Conservation (phyloP, 2,797 vertebrate genomes). For the Hafferia zeledoni region DNA sequence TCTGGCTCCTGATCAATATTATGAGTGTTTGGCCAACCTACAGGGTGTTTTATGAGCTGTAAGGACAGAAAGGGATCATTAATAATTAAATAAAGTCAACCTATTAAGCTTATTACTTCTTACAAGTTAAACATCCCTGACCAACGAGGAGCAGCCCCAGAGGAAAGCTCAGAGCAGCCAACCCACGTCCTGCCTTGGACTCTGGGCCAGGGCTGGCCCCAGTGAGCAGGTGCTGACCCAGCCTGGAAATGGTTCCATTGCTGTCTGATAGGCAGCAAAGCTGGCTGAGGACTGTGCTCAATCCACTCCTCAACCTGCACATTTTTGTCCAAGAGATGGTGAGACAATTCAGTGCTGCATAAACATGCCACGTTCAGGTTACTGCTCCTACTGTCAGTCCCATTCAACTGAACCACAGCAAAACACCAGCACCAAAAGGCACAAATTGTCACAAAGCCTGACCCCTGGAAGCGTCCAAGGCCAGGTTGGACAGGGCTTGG, state of each 20-base stretch:
- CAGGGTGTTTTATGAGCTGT: conserved; percentile 80
- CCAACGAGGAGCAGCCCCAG: neutral
- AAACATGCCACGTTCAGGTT: neutral
- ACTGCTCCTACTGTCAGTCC: neutral
- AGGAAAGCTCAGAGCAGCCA: neutral
- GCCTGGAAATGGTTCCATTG: neutral
- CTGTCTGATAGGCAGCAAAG: neutral
- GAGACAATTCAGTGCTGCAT: neutral
- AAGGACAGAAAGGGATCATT: conserved; percentile 72
- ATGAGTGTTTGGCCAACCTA: conserved; percentile 79
- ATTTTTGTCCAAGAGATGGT: neutral
- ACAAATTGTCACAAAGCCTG: neutral
- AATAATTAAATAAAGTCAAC: conserved; percentile 83
- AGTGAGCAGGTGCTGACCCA: neutral
- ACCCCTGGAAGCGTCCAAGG: neutral
- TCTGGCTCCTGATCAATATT: conserved; percentile 79
- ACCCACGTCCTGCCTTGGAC: neutral
- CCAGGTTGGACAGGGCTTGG: neutral
- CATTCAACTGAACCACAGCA: neutral
- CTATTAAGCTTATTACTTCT: conserved; percentile 81
- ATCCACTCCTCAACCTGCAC: accelerated
- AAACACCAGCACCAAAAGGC: neutral
- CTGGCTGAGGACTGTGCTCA: neutral
- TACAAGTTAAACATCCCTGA: conserved; percentile 11
- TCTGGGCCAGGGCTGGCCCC: neutral